Evolutionary conservation across 2,113 vertebrate genomes (phyloP).

Genomic region (Verasper variegatus): DNA sequence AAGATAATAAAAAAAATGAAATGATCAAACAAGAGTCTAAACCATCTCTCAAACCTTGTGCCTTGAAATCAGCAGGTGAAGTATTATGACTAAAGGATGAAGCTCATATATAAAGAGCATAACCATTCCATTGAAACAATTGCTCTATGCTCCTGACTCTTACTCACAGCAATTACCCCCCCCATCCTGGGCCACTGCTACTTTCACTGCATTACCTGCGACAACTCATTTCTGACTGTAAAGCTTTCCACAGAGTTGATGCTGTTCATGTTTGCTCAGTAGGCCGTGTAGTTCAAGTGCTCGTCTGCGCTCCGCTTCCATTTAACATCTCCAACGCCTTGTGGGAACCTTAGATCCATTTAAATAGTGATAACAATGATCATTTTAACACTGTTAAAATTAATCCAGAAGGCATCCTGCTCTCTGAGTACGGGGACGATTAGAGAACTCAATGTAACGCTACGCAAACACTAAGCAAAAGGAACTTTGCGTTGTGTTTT

Average conservation of each 20-base stretch:
- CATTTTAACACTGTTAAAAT: conserved; percentile 1
- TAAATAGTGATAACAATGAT: conserved; percentile 2
- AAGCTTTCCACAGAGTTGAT: conserved; percentile 1
- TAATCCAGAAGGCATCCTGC: background rate
- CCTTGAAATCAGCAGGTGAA: background rate
- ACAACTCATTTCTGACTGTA: no score
- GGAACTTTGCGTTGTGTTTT: background rate
- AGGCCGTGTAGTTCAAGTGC: conserved; percentile 12
- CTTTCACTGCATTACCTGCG: background rate
- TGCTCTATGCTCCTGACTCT: background rate
- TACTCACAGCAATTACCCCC: background rate
- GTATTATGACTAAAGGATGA: background rate
- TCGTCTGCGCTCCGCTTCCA: conserved; percentile 1
- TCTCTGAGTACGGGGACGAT: background rate
- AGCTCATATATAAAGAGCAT: background rate
- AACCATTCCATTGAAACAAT: background rate
- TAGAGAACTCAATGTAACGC: background rate
- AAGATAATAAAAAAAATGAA: no score
- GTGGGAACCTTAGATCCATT: conserved; percentile 14
- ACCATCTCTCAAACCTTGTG: background rate
- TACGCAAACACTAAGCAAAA: background rate
- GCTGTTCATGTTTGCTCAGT: background rate
- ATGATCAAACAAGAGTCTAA: background rate
- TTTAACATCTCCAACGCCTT: conserved; percentile 15
- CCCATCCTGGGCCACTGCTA: background rate